phyloP scores from a whole-genome alignment of 1,140 invertebrate genomes.

The Sycophaga agraensis region DNA sequence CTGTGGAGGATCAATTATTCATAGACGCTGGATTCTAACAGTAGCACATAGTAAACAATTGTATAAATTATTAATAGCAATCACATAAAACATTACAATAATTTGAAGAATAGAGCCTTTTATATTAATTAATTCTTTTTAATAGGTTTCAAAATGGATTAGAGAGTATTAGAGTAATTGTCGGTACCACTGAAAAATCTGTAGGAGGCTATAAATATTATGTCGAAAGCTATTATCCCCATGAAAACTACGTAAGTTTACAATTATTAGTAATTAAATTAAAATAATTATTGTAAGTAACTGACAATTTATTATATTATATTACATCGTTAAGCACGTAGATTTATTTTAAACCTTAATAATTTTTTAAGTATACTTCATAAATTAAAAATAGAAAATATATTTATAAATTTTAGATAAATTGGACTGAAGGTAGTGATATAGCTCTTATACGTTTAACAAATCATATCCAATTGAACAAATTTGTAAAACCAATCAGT shows the following conservation, averaged over 20 bases:
- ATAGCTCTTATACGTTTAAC: not conserved
- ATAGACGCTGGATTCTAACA: not conserved
- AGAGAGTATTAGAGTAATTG: not conserved
- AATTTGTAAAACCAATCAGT: not conserved
- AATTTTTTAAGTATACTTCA: too few species aligned
- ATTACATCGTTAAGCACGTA: not conserved
- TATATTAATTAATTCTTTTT: too few species aligned
- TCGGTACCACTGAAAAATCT: not conserved
- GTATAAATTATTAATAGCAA: too few species aligned
- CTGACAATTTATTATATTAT: not conserved
- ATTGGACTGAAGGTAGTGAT: not conserved
- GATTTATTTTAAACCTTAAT: too few species aligned
- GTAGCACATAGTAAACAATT: not conserved
- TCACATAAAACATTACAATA: too few species aligned
- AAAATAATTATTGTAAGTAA: too few species aligned
- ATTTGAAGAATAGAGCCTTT: too few species aligned
- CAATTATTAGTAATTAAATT: too few species aligned
- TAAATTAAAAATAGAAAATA: too few species aligned
- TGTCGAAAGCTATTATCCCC: not conserved
- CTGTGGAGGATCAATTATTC: slow-evolving; percentile 9
- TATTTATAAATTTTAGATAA: not conserved
- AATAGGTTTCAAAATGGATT: too few species aligned
- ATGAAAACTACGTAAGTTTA: not conserved
- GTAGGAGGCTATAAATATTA: not conserved
- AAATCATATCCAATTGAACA: not conserved